These are phyloP conservation scores for Drosophila barbarae DNA, from an alignment of 2,888 invertebrate genomes.

Conservation along the genomic window DNA sequence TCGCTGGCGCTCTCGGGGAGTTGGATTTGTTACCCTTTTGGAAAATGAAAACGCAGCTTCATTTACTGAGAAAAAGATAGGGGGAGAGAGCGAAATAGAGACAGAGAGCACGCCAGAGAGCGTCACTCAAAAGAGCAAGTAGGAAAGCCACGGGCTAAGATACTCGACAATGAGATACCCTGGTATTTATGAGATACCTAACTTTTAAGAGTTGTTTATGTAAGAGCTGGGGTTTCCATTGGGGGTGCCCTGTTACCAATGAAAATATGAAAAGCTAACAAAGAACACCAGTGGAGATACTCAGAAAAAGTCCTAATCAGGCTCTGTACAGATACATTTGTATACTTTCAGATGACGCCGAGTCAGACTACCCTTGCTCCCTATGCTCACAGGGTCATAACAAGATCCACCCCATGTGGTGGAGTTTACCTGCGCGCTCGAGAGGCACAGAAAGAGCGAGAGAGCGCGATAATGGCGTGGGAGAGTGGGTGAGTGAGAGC, in stretches of 20 bases:
- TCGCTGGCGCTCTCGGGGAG: constrained; percentile 6
- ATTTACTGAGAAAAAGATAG: background rate
- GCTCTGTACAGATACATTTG: too few relatives aligned
- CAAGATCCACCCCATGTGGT: constrained; percentile 29
- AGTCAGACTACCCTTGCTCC: background rate
- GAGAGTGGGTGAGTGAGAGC: constrained; percentile 8
- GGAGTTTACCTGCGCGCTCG: constrained; percentile 22
- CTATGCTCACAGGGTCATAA: background rate
- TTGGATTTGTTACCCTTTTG: constrained; percentile 25
- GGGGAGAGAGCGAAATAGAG: background rate
- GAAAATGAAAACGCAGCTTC: constrained; percentile 17
- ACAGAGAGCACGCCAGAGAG: constrained; percentile 4
- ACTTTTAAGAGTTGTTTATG: too few relatives aligned
- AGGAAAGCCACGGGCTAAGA: background rate
- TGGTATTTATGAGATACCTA: too few relatives aligned
- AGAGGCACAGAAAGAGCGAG: constrained; percentile 5
- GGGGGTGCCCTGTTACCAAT: too few relatives aligned
- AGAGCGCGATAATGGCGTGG: constrained; percentile 11
- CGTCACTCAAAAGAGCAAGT: constrained; percentile 9
- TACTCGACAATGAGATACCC: background rate
- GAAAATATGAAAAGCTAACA: too few relatives aligned
- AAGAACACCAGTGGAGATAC: too few relatives aligned
- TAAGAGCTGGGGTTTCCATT: too few relatives aligned
- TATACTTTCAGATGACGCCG: background rate
- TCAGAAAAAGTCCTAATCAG: too few relatives aligned